Evolutionary conservation across 2,888 invertebrate species (phyloP).

Genomic region (Drosophila monieri): DNA sequence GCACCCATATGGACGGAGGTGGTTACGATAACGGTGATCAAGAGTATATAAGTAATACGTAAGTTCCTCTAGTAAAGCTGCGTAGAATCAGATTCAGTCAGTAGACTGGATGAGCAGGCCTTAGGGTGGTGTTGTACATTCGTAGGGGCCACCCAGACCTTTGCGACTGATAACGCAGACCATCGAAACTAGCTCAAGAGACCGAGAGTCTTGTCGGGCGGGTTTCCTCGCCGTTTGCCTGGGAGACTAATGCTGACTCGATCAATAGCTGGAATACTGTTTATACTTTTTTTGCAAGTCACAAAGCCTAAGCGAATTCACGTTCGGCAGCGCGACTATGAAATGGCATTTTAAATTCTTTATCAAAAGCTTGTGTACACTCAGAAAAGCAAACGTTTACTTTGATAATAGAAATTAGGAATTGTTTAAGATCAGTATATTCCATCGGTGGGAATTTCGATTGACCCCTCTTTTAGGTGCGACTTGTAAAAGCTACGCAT

Average conservation of each 20-base stretch:
- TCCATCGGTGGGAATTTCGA: neutral
- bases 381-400: neutral
- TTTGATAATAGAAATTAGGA: neutral
- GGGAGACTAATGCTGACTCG: slow-evolving; percentile 21
- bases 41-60: too few species aligned
- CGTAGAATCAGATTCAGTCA: too few species aligned
- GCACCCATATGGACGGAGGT: too few species aligned
- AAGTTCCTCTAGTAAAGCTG: too few species aligned
- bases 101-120: too few species aligned
- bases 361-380: slow-evolving; percentile 19
- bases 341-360: slow-evolving; percentile 25
- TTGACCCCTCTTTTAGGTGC: neutral
- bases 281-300: slow-evolving; percentile 18
- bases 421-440: too few species aligned
- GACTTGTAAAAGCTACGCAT: too few species aligned
- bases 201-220: slow-evolving; percentile 2
- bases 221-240: slow-evolving; percentile 2
- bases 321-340: slow-evolving; percentile 13
- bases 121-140: neutral
- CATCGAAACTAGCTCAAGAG: neutral
- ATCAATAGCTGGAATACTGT: slow-evolving; percentile 4
- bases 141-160: neutral
- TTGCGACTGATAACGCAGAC: slow-evolving; percentile 16
- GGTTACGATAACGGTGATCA: too few species aligned
- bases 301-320: slow-evolving; percentile 13